A percentile compares a stretch with the other conserved stretches of the same genome.
Conservation (phyloP, 2,113 vertebrate species). For the Hippocampus mohnikei region DNA sequence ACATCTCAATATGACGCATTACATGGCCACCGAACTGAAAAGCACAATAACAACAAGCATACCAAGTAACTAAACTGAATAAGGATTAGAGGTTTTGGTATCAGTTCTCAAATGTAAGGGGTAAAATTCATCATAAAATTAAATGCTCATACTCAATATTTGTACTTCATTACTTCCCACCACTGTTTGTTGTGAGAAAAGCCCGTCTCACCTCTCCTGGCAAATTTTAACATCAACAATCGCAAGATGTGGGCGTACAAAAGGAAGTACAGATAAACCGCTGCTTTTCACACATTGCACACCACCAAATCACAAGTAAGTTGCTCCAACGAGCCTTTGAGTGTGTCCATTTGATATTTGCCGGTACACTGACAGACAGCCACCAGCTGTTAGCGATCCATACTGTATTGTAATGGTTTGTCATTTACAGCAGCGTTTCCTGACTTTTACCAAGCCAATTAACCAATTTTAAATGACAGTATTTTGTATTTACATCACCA, state of each 20-base stretch:
- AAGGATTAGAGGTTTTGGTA: no score
- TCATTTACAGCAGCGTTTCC: no score
- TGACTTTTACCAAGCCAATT: no score
- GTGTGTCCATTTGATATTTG: neutral
- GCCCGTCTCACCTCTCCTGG: neutral
- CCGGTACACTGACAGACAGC: neutral
- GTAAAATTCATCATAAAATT: neutral
- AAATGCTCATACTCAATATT: neutral
- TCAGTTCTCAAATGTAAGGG: no score
- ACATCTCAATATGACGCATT: no score
- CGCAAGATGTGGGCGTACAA: neutral
- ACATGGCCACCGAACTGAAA: no score
- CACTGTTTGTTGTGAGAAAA: neutral
- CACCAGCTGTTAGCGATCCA: neutral
- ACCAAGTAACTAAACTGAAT: no score
- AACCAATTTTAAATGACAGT: no score
- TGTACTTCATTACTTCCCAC: neutral
- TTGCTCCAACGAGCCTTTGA: neutral
- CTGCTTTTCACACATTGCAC: neutral
- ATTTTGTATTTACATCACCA: no score
- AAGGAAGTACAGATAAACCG: slow-evolving; percentile 9
- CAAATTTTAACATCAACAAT: neutral
- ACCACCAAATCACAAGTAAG: neutral
- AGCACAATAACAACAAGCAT: no score
- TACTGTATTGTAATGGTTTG: no score